Percentiles rank a stretch among this genome's conserved stretches.
Conservation (phyloP, 2,113 vertebrate species). For the Oxygymnocypris stewartii region DNA sequence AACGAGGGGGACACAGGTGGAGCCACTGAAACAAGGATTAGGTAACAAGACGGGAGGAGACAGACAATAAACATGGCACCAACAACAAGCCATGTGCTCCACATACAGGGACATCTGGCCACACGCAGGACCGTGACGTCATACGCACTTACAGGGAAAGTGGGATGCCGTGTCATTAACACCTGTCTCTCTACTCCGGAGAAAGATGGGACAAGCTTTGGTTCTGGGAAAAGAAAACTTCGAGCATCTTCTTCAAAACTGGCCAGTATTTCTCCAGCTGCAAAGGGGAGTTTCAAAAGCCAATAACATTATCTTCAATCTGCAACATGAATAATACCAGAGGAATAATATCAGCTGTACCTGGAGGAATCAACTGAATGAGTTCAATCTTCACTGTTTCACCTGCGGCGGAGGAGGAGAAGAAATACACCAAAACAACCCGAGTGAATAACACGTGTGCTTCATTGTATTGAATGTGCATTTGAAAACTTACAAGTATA, state of each 20-base stretch:
- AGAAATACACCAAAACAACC: conserved; percentile 2
- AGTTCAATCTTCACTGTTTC: conserved; percentile 76
- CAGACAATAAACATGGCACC: too few species aligned
- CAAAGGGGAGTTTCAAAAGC: conserved; percentile 41
- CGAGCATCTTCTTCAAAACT: conserved; percentile 75
- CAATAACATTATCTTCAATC: not conserved
- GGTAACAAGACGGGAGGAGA: too few species aligned
- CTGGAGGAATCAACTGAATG: conserved; percentile 76
- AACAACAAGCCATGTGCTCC: too few species aligned
- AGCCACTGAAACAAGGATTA: too few species aligned
- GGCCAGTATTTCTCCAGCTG: conserved; percentile 70
- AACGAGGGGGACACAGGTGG: too few species aligned
- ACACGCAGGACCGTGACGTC: too few species aligned
- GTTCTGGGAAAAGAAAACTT: conserved; percentile 80
- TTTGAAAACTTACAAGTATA: not conserved
- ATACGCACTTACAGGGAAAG: conserved; percentile 73
- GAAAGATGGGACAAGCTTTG: conserved; percentile 72
- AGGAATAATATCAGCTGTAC: conserved; percentile 55
- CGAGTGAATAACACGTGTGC: not conserved
- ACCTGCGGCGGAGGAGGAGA: conserved; percentile 63
- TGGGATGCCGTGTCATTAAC: conserved; percentile 72
- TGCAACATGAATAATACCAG: not conserved
- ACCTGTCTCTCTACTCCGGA: conserved; percentile 74
- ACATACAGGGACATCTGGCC: too few species aligned
- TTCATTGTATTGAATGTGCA: not conserved